Percentiles rank a stretch among this genome's conserved stretches.
These are phyloP conservation scores for Zygothrica quintamaculata DNA, from an alignment of 2,888 invertebrate species.

Conservation along the genomic window DNA sequence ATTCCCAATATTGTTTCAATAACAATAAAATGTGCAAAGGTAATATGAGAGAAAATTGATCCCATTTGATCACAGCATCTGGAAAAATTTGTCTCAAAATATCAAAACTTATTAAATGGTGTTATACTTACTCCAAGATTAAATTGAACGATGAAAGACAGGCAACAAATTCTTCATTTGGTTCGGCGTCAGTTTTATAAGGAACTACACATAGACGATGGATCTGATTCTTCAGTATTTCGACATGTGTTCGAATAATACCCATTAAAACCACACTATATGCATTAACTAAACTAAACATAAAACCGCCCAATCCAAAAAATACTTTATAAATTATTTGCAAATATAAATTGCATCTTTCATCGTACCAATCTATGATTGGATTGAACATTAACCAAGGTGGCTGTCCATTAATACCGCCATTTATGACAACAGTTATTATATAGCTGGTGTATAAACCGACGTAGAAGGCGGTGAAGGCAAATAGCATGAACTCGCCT, in stretches of 20 bases:
- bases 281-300: constrained; percentile 39
- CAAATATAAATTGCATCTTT: constrained; percentile 22
- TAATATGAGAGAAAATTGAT: constrained; percentile 39
- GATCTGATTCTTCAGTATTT: constrained; percentile 42
- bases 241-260: constrained; percentile 37
- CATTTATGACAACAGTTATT: constrained; percentile 8
- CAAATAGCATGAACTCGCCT: too few relatives aligned
- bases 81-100: too few relatives aligned
- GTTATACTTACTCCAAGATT: constrained; percentile 40
- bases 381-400: constrained; percentile 58
- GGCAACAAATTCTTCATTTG: constrained; percentile 35
- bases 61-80: constrained; percentile 43
- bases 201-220: constrained; percentile 32
- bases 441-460: constrained; percentile 26
- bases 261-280: constrained; percentile 41
- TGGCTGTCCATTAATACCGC: constrained; percentile 34
- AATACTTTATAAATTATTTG: constrained; percentile 42
- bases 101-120: too few relatives aligned
- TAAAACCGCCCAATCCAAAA: constrained; percentile 25
- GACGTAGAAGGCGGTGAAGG: too few relatives aligned
- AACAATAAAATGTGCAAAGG: constrained; percentile 18
- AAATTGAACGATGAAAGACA: constrained; percentile 41
- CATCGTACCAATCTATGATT: constrained; percentile 51
- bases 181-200: constrained; percentile 19
- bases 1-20: background rate